Evolutionary conservation across 2,113 vertebrate species (phyloP), one percentile per base, ranked within the genome.

Genomic region (Colistium nudipinnis): DNA sequence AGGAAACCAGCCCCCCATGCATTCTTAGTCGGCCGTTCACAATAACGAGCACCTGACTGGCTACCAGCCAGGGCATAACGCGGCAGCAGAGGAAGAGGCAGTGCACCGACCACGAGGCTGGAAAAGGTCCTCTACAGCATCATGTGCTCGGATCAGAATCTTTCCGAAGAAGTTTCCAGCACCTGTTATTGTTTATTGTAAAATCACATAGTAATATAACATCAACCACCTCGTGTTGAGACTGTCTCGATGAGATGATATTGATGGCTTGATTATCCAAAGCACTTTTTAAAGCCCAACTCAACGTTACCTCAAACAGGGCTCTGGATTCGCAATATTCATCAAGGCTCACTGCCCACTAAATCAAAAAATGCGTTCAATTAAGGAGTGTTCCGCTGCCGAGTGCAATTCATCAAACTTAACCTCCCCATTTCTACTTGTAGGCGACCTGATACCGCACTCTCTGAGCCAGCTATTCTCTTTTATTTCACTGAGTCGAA

Each of bases 331-430:
- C 20, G 11, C 56, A 61, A 25, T 56, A 66, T 52, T 45, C 39
- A 45, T 75, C 12, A 27, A 64, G 36, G 62, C 38, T 69, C 28
- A 19, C 22, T 41, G 44, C 66, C 65, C 54, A 47, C 39, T 51
- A 70, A 62, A 70, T 78, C 27, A 41, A 65, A 75, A n/a, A 83
- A 70, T 28, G 25, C 24, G 49, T 55, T 64, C 31, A 75, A 78
- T 73, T 62, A 69, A 31, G 12, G 44, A 27, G 30, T 7, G 56
- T 56, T 73, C 51, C 36, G 36, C 39, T 68, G 61, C 64, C 2
- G 4, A 57, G 70, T 39, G 49, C 30, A 70, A 69, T 80, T 80
- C 62, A 80, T 87, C 72, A 77, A 77, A 74, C 12, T 54, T 73
- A 64, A 67, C 36, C 52, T 35, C 28, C 56, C 65, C 22, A 54